These are phyloP conservation scores for Drosophila sucinea DNA, from an alignment of 1,140 invertebrate species.

Conservation along the genomic window DNA sequence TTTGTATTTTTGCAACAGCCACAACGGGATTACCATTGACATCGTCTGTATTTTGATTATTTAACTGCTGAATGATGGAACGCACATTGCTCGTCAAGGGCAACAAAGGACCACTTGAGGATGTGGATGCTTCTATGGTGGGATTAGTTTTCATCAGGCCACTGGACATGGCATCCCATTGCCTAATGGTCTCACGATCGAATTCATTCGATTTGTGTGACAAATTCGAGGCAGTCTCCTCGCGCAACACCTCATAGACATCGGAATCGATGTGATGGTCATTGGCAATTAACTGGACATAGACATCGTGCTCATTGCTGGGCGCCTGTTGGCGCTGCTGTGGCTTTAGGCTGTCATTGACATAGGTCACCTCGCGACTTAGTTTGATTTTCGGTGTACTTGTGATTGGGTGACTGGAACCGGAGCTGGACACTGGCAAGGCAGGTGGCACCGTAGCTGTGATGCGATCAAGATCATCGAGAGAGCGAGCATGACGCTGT, in stretches of 20 bases:
- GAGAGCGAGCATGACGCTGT: conserved; percentile 90
- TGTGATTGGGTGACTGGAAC: conserved; percentile 6
- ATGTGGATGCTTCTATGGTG: conserved; percentile 10
- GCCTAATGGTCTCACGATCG: conserved; percentile 92
- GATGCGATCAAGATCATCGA: conserved; percentile 90
- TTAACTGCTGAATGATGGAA: conserved; percentile 75
- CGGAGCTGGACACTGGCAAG: conserved; percentile 22
- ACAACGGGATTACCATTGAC: conserved; percentile 42
- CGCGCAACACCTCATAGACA: conserved; percentile 79
- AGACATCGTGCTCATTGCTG: conserved; percentile 85
- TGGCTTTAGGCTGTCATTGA: conserved; percentile 84
- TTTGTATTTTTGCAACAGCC: conserved; percentile 43
- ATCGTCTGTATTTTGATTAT: conserved; percentile 54
- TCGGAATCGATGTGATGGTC: conserved; percentile 59
- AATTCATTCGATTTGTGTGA: conserved; percentile 86
- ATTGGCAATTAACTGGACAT: conserved; percentile 85
- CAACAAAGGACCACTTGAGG: conserved; percentile 40
- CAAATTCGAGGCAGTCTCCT: conserved; percentile 72
- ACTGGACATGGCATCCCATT: conserved; percentile 94
- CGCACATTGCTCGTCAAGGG: conserved; percentile 72
- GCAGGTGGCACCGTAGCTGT: neutral
- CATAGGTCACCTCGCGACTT: conserved; percentile 88
- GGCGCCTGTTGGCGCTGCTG: conserved; percentile 41
- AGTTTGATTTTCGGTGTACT: conserved; percentile 83
- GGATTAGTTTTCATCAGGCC: conserved; percentile 85